Base-by-base conservation (phyloP, 2,888 invertebrate species). In the Anthophora plumipes region DNA sequence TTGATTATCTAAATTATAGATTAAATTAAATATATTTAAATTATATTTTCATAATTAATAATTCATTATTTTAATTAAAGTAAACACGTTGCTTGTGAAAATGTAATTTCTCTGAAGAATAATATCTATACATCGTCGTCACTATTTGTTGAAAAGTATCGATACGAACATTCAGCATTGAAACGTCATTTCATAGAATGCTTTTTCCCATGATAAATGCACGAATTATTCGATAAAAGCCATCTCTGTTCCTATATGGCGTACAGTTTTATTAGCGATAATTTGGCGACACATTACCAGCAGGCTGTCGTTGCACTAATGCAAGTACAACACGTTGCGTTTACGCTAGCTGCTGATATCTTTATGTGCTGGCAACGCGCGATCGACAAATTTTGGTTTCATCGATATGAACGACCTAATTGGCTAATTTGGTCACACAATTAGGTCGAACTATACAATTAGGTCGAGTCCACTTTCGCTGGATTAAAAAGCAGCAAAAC, bases 371-470 rank as follows among this genome's bases (percentile, higher is more conserved):
- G 11, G 22, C 48, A 43, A 22, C 41, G 25, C 11, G 22, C 77
- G 46, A 77, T 64, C 77, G 69, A 59, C 69, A 64, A 70, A 63
- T 77, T 70, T 77, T 41, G 63, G 46, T 77, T 63, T 50, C 61
- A 22, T 43, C 54, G 61, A 61, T 61, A 43, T 4, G 48, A 48
- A 55, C 41, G 22, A 22, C 61, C 37, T 67, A 61, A 67, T 74
- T 74, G 48, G 14, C 48, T 48, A 67, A 67, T 41, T 55, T 75
- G n/a, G 41, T 37, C 6, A 0, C 11, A 4, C 8, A 25, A 8
- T 31, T n/a, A 12, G n/a, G 7, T 11, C 7, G n/a, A 37, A n/a
- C n/a, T n/a, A 37, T 11, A 6, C 11, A 6, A n/a, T 1, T 11
- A 4, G n/a, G 2, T 5, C 14, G 0, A 8, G 9, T 55, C 11